Conservation (phyloP, 1,140 invertebrate genomes). For the Zelostemma sp. region DNA sequence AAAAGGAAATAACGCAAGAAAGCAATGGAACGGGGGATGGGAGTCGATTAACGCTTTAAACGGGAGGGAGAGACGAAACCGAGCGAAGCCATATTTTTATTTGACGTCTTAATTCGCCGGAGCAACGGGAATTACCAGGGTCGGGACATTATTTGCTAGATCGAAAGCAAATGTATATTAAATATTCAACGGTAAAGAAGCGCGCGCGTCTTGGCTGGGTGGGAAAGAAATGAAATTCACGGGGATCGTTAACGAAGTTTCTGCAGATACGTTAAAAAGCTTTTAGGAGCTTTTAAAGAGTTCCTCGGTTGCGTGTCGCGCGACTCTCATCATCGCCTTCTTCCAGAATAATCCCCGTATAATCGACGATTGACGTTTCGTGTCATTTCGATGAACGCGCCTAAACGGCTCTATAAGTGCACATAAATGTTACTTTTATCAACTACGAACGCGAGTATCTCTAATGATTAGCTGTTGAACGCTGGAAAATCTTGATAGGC, state of each 20-base stretch:
- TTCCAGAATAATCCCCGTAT: constrained; percentile 21
- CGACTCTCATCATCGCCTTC: constrained; percentile 49
- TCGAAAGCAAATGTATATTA: constrained; percentile 46
- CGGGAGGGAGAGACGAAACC: constrained; percentile 5
- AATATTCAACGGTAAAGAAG: constrained; percentile 30
- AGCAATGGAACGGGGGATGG: constrained; percentile 5
- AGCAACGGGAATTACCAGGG: constrained; percentile 36
- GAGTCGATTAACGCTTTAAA: constrained; percentile 38
- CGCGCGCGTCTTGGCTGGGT: constrained; percentile 23
- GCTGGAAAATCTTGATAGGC: no score
- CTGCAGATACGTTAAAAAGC: constrained; percentile 59
- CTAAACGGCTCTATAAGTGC: constrained; percentile 17
- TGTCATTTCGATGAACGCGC: constrained; percentile 30
- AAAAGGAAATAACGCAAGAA: constrained; percentile 42
- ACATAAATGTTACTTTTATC: no score
- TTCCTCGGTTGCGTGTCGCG: constrained; percentile 46
- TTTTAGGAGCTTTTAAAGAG: constrained; percentile 61
- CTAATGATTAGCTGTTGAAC: no score
- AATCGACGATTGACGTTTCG: constrained; percentile 43
- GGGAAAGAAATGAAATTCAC: constrained; percentile 34
- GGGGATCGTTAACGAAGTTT: constrained; percentile 58
- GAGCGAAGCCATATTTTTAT: constrained; percentile 30
- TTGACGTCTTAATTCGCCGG: constrained; percentile 37
- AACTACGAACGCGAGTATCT: no score
- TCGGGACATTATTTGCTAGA: constrained; percentile 39